Base-by-base conservation (phyloP, 2,888 invertebrate species). In the Portevinia maculata region DNA sequence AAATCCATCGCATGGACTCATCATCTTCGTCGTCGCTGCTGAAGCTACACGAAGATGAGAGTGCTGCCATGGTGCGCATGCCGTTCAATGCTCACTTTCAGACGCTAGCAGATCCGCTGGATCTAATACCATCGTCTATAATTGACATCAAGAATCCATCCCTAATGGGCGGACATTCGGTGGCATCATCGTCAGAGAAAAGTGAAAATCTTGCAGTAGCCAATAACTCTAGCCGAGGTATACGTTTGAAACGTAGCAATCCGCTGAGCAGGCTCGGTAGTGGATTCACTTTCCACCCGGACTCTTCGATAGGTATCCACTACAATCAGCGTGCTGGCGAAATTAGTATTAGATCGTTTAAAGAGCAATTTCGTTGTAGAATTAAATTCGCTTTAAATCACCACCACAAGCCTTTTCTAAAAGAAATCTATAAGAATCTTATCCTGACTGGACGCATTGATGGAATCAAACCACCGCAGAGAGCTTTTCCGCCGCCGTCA, bases 351-450 rank as follows among this genome's bases (percentile, higher is more conserved):
- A 89, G 89, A 46, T 89, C 89, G 75, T 90, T 89, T 83, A 89
- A 89, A 86, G 88, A 89, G 84, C 90, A 89, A 85, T 89, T 90
- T 83, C 89, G 90, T 59, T 83, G 87, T 85, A 86, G 88, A 64
- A 85, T 90, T 55, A 88, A 89, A 75, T 83, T 88, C 85, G 90
- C 90, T 64, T 85, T 90, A 39, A 87, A 86, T 84, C 87, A 88
- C 84, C 89, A 89, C 78, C 88, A 89, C 73, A 90, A 89, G 86
- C 88, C 88, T 81, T 90, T 90, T 85, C 87, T 90, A 79, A 89
- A 89, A 85, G 87, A 89, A 79, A 88, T 90, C 86, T 88, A 88
- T 84, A 87, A 88, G 65, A 88, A 90, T 84, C 87, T 90, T 81
- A 87, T 90, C 53, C 84, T 88, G 37, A 88, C 87, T 67, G 90